A percentile compares a stretch with the other conserved stretches of the same genome.
These are phyloP conservation scores for Lanius collurio DNA, from an alignment of 2,113 vertebrate species.

Conservation along the genomic window DNA sequence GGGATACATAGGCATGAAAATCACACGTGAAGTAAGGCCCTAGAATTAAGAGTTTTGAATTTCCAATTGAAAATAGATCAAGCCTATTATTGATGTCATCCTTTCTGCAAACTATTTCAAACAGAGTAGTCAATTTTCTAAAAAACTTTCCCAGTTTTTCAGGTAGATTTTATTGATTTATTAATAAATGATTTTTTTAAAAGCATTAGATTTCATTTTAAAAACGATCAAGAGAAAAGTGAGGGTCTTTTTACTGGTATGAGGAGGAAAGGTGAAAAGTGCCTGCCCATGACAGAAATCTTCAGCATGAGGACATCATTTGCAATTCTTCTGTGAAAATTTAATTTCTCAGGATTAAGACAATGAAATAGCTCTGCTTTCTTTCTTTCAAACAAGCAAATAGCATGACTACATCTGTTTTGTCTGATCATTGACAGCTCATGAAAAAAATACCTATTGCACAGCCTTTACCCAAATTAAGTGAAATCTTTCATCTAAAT, in stretches of 20 bases:
- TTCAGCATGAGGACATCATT: not conserved
- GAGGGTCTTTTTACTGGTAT: not conserved
- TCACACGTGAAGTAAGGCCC: not conserved
- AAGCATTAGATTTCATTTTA: not conserved
- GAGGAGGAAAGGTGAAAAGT: not conserved
- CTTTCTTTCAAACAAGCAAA: conserved; percentile 24
- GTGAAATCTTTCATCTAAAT: not conserved
- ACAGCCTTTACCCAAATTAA: conserved; percentile 27
- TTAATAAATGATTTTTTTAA: too few species aligned
- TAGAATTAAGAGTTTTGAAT: not conserved
- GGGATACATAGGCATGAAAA: not conserved
- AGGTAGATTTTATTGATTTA: not conserved
- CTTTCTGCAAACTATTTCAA: not conserved
- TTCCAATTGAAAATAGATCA: not conserved
- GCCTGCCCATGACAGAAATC: not conserved
- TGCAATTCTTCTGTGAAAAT: not conserved
- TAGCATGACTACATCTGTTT: conserved; percentile 52
- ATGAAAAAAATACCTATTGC: not conserved
- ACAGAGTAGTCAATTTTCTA: not conserved
- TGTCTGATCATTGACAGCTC: conserved; percentile 9
- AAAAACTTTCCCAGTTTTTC: not conserved
- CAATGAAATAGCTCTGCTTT: not conserved
- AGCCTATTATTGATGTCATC: not conserved
- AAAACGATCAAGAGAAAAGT: not conserved
- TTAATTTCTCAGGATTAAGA: not conserved